Evolutionary conservation across 2,113 vertebrate species (phyloP).

Genomic region (Cyprinodon tularosa): DNA sequence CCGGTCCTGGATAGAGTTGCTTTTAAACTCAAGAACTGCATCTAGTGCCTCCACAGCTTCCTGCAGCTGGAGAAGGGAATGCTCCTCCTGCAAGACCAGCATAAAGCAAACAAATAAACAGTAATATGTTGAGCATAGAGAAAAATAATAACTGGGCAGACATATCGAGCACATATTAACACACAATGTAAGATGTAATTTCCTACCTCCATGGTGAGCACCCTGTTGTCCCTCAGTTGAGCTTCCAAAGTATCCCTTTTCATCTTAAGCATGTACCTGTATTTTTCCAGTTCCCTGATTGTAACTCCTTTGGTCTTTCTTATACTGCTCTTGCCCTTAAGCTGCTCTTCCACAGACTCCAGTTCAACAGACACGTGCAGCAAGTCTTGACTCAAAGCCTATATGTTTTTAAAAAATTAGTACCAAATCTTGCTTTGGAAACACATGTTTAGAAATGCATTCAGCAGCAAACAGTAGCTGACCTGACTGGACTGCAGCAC

Average conservation of each 20-base stretch:
- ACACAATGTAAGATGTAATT: conserved; percentile 6
- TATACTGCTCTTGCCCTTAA: conserved; percentile 74
- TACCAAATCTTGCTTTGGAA: neutral
- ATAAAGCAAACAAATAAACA: neutral
- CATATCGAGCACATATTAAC: neutral
- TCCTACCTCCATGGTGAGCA: conserved; percentile 85
- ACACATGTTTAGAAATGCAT: neutral
- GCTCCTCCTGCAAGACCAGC: conserved; percentile 83
- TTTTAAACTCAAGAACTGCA: conserved; percentile 88
- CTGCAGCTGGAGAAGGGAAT: conserved; percentile 85
- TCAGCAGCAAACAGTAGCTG: neutral
- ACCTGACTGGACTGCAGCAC: conserved; percentile 89
- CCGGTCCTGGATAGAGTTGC: conserved; percentile 80
- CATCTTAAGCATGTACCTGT: conserved; percentile 81
- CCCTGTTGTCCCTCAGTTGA: conserved; percentile 82
- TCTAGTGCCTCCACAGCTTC: conserved; percentile 90
- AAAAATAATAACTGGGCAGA: conserved; percentile 3
- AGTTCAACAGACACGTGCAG: conserved; percentile 81
- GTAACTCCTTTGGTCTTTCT: conserved; percentile 69
- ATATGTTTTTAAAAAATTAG: neutral
- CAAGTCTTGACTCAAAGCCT: conserved; percentile 86
- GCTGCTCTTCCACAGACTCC: conserved; percentile 82
- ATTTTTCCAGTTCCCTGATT: conserved; percentile 77
- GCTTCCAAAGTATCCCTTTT: conserved; percentile 81
- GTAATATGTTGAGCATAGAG: neutral